Percentiles rank a stretch among this genome's conserved stretches.
Evolutionary conservation across 2,888 invertebrate species (phyloP).

Genomic region (Dioctria rufipes): DNA sequence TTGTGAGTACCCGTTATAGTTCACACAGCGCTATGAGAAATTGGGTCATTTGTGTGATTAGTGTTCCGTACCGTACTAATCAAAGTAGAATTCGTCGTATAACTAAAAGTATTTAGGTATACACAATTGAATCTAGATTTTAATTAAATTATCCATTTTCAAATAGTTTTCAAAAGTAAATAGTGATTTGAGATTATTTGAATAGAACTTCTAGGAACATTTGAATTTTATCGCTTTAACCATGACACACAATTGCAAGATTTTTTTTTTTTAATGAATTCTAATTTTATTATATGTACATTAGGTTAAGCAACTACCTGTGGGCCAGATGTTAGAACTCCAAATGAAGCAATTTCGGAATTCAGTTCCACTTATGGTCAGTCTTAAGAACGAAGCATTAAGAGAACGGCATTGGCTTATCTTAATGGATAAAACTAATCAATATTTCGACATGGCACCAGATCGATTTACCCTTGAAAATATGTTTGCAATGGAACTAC

Average conservation of each 20-base stretch:
- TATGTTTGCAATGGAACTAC: constrained; percentile 93
- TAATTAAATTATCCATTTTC: constrained; percentile 7
- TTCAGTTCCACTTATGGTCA: constrained; percentile 90
- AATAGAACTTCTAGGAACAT: not conserved
- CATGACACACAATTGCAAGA: too few relatives aligned
- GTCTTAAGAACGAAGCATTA: constrained; percentile 91
- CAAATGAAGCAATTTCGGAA: constrained; percentile 91
- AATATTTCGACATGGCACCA: constrained; percentile 88
- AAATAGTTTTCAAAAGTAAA: not conserved
- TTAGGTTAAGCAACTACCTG: constrained; percentile 72
- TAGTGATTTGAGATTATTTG: not conserved
- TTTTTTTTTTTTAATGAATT: too few relatives aligned
- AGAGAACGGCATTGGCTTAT: constrained; percentile 92
- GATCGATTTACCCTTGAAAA: constrained; percentile 92
- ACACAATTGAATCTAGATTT: constrained; percentile 2
- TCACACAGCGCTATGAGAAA: not conserved
- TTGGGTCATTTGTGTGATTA: not conserved
- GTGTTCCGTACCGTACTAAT: not conserved
- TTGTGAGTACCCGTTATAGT: not conserved
- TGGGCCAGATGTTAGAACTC: constrained; percentile 81
- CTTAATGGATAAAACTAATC: constrained; percentile 87
- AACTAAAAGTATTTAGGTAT: not conserved
- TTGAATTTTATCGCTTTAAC: too few relatives aligned
- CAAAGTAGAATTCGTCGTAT: not conserved
- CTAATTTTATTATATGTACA: too few relatives aligned